These are phyloP conservation scores for Agriopis marginaria DNA, from an alignment of 2,888 invertebrate species.

Conservation along the genomic window DNA sequence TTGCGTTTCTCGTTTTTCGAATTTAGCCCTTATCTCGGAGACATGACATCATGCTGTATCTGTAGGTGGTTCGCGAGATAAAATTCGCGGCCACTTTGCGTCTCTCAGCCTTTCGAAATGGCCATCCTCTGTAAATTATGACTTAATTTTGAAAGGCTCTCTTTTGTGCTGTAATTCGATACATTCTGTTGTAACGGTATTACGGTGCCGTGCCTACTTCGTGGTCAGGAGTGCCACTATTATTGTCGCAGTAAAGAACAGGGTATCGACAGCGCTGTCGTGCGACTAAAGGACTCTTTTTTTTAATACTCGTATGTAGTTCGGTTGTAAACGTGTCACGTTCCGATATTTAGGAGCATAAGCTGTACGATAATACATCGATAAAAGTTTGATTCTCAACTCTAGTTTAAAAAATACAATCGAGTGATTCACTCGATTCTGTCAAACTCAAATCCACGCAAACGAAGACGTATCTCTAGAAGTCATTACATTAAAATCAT, in stretches of 20 bases:
- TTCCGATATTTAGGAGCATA: constrained; percentile 28
- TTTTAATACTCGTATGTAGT: constrained; percentile 24
- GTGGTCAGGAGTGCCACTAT: constrained; percentile 56
- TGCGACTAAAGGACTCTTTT: constrained; percentile 21
- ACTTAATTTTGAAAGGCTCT: constrained; percentile 78
- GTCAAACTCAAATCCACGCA: constrained; percentile 68
- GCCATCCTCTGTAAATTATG: constrained; percentile 78
- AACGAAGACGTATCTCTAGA: constrained; percentile 65
- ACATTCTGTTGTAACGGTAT: constrained; percentile 66
- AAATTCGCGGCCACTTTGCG: constrained; percentile 66
- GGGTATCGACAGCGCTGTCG: constrained; percentile 37
- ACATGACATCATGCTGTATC: constrained; percentile 77
- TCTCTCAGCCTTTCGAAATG: constrained; percentile 72
- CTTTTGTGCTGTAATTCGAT: constrained; percentile 72
- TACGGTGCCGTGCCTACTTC: constrained; percentile 71
- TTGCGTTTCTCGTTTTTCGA: constrained; percentile 51
- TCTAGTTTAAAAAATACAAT: constrained; percentile 1
- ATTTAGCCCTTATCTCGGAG: constrained; percentile 58
- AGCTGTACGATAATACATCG: constrained; percentile 13
- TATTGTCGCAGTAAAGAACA: constrained; percentile 44
- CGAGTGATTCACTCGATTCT: not conserved
- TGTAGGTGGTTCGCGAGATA: constrained; percentile 77
- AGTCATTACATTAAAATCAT: constrained; percentile 75
- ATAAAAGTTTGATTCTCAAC: constrained; percentile 14
- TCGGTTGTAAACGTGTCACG: constrained; percentile 21